These are phyloP conservation scores for Xerus inauris DNA, from an alignment of 2,113 vertebrate genomes.

Conservation along the genomic window DNA sequence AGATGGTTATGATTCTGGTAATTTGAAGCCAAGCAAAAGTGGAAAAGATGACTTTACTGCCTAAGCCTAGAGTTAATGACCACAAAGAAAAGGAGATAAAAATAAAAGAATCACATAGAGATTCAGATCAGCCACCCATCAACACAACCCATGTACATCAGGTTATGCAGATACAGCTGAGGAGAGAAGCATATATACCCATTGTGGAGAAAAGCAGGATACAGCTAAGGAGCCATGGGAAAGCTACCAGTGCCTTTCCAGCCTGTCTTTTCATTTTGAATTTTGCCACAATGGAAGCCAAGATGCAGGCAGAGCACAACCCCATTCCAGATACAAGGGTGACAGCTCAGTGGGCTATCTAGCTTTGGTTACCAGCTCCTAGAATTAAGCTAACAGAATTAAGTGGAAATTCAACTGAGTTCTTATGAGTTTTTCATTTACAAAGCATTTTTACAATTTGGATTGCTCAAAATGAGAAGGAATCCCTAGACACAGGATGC, in stretches of 20 bases:
- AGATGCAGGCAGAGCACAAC: neutral
- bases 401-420: neutral
- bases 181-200: neutral
- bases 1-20: neutral
- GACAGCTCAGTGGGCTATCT: neutral
- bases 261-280: neutral
- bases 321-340: neutral
- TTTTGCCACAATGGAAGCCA: neutral
- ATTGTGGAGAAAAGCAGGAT: neutral
- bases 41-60: neutral
- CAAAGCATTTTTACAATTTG: neutral
- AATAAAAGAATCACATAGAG: neutral
- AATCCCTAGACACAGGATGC: neutral
- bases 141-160: neutral
- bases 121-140: neutral
- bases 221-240: neutral
- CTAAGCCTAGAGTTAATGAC: neutral
- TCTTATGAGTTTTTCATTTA: neutral
- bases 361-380: neutral
- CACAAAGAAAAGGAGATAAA: neutral
- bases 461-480: neutral
- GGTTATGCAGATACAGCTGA: neutral
- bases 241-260: neutral
- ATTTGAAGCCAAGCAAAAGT: neutral
- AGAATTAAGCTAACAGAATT: neutral